These are phyloP conservation scores for Grapholita molesta DNA, from an alignment of 1,140 invertebrate species.

Conservation along the genomic window DNA sequence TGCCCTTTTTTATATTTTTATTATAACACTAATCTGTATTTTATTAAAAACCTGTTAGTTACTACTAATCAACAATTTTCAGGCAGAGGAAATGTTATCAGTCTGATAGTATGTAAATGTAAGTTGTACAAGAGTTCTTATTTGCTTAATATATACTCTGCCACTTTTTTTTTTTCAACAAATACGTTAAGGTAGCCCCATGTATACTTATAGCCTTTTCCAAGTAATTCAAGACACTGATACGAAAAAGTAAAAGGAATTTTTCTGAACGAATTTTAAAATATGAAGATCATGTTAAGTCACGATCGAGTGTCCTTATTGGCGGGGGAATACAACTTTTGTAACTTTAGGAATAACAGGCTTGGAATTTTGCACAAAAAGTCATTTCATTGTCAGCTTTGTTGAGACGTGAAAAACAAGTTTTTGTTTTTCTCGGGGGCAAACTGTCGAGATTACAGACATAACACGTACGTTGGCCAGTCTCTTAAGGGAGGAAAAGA, in stretches of 20 bases:
- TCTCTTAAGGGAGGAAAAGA: not conserved
- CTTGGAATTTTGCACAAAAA: not conserved
- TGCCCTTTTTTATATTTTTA: too few relatives aligned
- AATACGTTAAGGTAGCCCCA: too few relatives aligned
- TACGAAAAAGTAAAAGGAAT: not conserved
- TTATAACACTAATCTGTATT: too few relatives aligned
- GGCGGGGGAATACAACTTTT: not conserved
- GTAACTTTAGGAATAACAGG: not conserved
- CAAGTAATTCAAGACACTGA: not conserved
- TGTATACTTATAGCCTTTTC: not conserved
- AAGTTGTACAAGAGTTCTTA: too few relatives aligned
- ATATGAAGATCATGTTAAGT: not conserved
- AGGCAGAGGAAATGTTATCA: too few relatives aligned
- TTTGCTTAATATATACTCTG: too few relatives aligned
- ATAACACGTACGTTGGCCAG: not conserved
- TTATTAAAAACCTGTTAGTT: too few relatives aligned
- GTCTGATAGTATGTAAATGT: too few relatives aligned
- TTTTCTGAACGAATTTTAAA: not conserved
- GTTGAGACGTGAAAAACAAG: not conserved
- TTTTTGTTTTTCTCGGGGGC: not conserved
- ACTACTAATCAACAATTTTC: too few relatives aligned
- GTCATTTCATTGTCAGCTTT: not conserved
- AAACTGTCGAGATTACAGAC: not conserved
- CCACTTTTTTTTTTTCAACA: too few relatives aligned
- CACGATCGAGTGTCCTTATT: conserved; percentile 7